A percentile compares a stretch with the other conserved stretches of the same genome.
Conservation (phyloP, 2,797 vertebrate species). For the Gila robusta region DNA sequence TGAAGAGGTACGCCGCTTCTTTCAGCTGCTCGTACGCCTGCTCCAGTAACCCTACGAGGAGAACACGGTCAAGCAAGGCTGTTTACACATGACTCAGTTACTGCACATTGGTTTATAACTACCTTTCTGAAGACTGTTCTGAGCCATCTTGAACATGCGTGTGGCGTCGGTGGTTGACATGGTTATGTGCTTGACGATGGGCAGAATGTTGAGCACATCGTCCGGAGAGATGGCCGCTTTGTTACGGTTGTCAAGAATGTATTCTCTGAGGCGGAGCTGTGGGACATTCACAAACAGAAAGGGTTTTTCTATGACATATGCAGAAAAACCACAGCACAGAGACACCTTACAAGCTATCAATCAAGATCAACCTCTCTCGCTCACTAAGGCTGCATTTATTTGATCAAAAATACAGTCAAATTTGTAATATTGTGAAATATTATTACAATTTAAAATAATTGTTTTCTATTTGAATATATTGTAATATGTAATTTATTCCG, state of each 20-base stretch:
- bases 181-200: constrained; percentile 81
- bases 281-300: constrained; percentile 44
- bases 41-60: constrained; percentile 76
- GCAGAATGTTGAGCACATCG: constrained; percentile 83
- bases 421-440: background rate
- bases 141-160: constrained; percentile 70
- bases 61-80: background rate
- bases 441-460: background rate
- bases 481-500: background rate
- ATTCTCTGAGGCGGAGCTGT: constrained; percentile 84
- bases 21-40: constrained; percentile 81
- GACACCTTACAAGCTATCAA: background rate
- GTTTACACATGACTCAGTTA: background rate
- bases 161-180: constrained; percentile 76
- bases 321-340: background rate
- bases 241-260: constrained; percentile 80
- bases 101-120: background rate
- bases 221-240: constrained; percentile 84
- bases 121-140: constrained; percentile 82
- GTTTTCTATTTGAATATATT: background rate
- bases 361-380: background rate
- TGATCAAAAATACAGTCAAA: background rate
- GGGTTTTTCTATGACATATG: background rate
- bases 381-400: background rate
- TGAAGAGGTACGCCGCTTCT: constrained; percentile 80